Percentiles rank a stretch among this genome's conserved stretches.
phyloP scores from a whole-genome alignment of 2,888 invertebrate species.

The Strigamia maritima region DNA sequence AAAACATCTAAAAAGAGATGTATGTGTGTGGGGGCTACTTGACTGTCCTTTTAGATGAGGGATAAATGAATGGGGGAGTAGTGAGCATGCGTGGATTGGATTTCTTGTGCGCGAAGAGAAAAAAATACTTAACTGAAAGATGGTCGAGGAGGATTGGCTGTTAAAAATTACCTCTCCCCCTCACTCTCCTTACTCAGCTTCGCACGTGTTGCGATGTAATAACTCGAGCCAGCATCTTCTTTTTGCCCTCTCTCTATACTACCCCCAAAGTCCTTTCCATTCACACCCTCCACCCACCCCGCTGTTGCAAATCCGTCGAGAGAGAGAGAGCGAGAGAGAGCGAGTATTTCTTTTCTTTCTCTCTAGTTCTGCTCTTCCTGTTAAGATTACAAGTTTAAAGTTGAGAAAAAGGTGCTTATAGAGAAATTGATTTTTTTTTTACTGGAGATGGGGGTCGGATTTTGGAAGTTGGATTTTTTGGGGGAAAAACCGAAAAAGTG shows the following conservation, averaged over 20 bases:
- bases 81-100: background rate
- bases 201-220: background rate
- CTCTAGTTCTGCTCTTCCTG: background rate
- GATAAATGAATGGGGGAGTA: background rate
- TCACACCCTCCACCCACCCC: background rate
- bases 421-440: background rate
- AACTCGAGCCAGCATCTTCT: background rate
- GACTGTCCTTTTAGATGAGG: background rate
- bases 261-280: background rate
- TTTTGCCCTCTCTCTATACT: background rate
- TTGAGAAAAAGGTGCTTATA: background rate
- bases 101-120: background rate
- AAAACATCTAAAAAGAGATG: background rate
- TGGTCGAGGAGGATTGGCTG: background rate
- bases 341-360: background rate
- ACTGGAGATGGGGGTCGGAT: no score
- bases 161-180: background rate
- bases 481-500: no score
- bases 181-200: background rate
- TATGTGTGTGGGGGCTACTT: background rate
- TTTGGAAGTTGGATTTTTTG: no score
- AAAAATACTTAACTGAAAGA: background rate
- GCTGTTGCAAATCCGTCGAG: background rate
- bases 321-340: background rate
- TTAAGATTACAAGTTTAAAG: background rate